A percentile compares a stretch with the other conserved stretches of the same genome.
phyloP scores from a whole-genome alignment of 2,797 vertebrate species.

The Catharus ustulatus region DNA sequence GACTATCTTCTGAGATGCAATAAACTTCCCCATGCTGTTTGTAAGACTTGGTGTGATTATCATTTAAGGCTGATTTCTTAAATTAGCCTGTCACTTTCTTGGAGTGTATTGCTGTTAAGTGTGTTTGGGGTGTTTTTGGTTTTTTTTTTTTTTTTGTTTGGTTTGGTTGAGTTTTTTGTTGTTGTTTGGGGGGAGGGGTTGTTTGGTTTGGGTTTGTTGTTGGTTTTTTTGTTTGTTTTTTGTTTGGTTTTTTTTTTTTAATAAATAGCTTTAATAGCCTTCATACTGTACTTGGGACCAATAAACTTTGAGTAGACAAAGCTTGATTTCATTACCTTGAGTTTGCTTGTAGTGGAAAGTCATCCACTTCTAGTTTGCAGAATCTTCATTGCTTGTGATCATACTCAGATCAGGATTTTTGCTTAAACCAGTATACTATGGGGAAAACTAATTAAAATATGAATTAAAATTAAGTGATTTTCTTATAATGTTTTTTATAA shows the following conservation, averaged over 20 bases:
- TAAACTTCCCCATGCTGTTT: not conserved
- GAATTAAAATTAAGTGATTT: not conserved
- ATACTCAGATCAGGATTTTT: not conserved
- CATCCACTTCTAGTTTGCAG: not conserved
- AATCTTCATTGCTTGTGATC: not conserved
- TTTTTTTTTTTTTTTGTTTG: too few species aligned
- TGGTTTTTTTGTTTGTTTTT: too few species aligned
- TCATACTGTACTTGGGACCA: not conserved
- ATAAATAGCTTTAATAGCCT: not conserved
- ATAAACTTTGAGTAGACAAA: not conserved
- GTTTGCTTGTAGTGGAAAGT: not conserved
- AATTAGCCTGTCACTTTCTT: not conserved
- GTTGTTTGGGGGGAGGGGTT: too few species aligned
- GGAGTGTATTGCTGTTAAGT: not conserved
- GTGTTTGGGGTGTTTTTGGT: not conserved
- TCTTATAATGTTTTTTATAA: not conserved
- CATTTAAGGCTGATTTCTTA: not conserved
- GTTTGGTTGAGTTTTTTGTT: too few species aligned
- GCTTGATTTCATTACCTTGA: not conserved
- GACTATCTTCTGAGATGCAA: rapidly evolving
- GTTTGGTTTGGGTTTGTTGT: too few species aligned
- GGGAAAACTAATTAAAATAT: not conserved
- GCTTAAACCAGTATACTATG: not conserved
- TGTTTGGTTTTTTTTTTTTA: not conserved
- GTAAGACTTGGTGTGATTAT: not conserved